phyloP scores from a whole-genome alignment of 1,140 invertebrate genomes.

The Plectus sambesii region DNA sequence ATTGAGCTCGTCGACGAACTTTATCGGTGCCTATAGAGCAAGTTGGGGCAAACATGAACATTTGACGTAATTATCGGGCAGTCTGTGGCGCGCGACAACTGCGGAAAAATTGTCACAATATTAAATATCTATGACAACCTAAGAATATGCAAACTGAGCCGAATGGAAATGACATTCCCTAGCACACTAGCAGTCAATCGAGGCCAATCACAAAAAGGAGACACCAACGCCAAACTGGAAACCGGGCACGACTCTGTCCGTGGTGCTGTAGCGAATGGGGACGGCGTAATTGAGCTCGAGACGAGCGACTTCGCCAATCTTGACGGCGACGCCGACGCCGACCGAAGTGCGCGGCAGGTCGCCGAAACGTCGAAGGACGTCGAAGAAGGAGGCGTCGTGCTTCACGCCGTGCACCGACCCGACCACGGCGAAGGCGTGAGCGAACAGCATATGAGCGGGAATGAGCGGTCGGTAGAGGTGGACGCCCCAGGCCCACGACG shows the following conservation, averaged over 20 bases:
- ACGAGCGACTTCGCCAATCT: conserved; percentile 33
- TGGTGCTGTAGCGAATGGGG: conserved; percentile 31
- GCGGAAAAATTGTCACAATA: no score
- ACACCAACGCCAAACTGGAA: conserved; percentile 40
- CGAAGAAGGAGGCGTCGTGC: conserved; percentile 21
- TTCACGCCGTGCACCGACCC: conserved; percentile 30
- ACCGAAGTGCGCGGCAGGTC: conserved; percentile 29
- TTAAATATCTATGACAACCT: no score
- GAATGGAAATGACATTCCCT: no score
- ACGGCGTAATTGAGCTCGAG: conserved; percentile 42
- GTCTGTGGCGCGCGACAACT: no score
- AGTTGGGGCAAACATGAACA: no score
- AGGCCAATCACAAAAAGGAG: conserved; percentile 34
- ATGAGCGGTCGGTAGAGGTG: conserved; percentile 35
- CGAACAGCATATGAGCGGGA: conserved; percentile 33
- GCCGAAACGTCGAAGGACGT: no score
- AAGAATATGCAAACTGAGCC: no score
- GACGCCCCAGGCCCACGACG: conserved; percentile 22
- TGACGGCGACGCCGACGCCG: conserved; percentile 31
- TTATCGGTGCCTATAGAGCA: no score
- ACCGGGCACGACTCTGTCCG: conserved; percentile 26
- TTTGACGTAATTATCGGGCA: no score
- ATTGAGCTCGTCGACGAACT: no score
- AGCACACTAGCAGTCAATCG: no score
- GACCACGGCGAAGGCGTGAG: conserved; percentile 35